A percentile compares a stretch with the other conserved stretches of the same genome.
phyloP scores from a whole-genome alignment of 2,888 invertebrate species.

The Acanthococcus lagerstroemiae region DNA sequence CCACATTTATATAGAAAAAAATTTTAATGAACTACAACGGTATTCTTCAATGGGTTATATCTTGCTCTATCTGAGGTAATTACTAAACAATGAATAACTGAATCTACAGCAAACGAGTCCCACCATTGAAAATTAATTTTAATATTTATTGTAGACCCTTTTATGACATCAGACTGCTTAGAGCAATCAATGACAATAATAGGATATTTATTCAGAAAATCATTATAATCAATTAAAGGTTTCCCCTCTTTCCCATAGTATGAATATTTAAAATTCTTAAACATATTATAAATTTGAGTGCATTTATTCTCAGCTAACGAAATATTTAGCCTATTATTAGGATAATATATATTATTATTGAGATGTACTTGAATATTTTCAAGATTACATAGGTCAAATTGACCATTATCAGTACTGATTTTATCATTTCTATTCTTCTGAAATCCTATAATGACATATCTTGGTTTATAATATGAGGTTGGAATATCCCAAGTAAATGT shows the following conservation, averaged over 20 bases:
- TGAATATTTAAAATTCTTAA: neutral
- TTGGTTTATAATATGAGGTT: slow-evolving; percentile 10
- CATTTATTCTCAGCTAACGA: slow-evolving; percentile 4
- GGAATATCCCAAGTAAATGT: slow-evolving; percentile 12
- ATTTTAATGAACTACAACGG: slow-evolving; percentile 16
- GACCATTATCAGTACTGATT: slow-evolving; percentile 7
- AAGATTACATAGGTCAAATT: slow-evolving; percentile 8
- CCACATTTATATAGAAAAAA: neutral
- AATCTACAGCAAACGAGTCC: slow-evolving; percentile 10
- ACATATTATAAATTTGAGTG: slow-evolving; percentile 9
- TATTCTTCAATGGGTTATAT: slow-evolving; percentile 22
- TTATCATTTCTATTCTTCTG: slow-evolving; percentile 15
- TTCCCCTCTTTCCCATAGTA: slow-evolving; percentile 7
- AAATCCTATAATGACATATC: slow-evolving; percentile 6
- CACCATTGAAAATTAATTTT: slow-evolving; percentile 9
- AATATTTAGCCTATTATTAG: slow-evolving; percentile 11
- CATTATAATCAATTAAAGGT: slow-evolving; percentile 4
- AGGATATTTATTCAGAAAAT: slow-evolving; percentile 3
- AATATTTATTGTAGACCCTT: slow-evolving; percentile 15
- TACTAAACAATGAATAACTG: slow-evolving; percentile 8
- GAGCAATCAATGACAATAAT: slow-evolving; percentile 2
- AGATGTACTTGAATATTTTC: slow-evolving; percentile 18
- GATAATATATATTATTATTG: slow-evolving; percentile 5
- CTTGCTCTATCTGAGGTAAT: slow-evolving; percentile 15
- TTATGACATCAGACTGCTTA: neutral